Conservation (phyloP, 2,888 invertebrate species). For the Dascillus cervinus region DNA sequence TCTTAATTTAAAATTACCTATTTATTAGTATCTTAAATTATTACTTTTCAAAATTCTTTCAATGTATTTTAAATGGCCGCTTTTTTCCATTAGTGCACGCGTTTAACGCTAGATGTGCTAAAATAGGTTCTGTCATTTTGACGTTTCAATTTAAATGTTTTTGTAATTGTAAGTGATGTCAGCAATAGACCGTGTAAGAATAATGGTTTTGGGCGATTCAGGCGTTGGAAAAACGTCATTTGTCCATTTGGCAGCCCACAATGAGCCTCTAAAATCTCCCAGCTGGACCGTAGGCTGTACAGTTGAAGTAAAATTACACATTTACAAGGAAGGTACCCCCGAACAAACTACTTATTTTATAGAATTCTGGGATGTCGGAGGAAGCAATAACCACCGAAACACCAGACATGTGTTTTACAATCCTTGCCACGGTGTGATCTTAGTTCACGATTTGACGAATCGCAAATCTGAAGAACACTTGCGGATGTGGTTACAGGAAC, state of each 20-base stretch:
- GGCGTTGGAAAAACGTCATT: slow-evolving; percentile 97
- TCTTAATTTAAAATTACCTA: too few species aligned
- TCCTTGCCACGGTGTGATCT: slow-evolving; percentile 87
- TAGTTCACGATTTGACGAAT: slow-evolving; percentile 96
- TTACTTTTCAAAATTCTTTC: too few species aligned
- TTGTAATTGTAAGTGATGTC: too few species aligned
- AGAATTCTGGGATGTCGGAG: slow-evolving; percentile 97
- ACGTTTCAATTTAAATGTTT: too few species aligned
- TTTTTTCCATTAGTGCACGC: too few species aligned
- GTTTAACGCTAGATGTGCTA: too few species aligned
- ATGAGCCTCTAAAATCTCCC: slow-evolving; percentile 75
- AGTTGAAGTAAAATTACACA: slow-evolving; percentile 91
- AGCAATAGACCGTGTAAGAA: slow-evolving; percentile 81
- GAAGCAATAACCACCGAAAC: slow-evolving; percentile 86
- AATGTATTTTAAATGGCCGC: too few species aligned
- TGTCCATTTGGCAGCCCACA: slow-evolving; percentile 84
- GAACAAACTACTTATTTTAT: slow-evolving; percentile 86
- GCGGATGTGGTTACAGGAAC: slow-evolving; percentile 87
- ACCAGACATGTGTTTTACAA: slow-evolving; percentile 92
- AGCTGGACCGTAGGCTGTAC: slow-evolving; percentile 96
- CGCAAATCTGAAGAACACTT: slow-evolving; percentile 91
- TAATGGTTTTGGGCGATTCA: slow-evolving; percentile 83
- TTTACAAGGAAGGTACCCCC: slow-evolving; percentile 89
- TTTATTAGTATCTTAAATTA: too few species aligned
- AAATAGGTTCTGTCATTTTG: too few species aligned